phyloP scores from a whole-genome alignment of 2,113 vertebrate species.

The Meles meles region DNA sequence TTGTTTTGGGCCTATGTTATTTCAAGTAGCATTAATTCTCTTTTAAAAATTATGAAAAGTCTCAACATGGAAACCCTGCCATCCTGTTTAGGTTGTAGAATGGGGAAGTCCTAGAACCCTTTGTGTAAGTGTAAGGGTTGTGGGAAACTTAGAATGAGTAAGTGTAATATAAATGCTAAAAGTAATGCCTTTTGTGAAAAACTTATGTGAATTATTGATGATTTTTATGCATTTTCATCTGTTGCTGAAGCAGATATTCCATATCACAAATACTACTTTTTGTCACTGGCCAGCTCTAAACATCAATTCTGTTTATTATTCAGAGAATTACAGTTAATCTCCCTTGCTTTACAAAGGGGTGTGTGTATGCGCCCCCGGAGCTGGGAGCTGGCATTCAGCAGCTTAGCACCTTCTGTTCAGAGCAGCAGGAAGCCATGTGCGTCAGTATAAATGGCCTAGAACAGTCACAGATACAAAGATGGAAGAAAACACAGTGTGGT shows the following conservation, averaged over 20 bases:
- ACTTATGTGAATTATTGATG: background rate
- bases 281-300: background rate
- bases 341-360: background rate
- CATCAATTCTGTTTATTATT: background rate
- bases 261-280: background rate
- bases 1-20: background rate
- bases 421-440: background rate
- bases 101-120: background rate
- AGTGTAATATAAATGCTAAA: background rate
- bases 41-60: background rate
- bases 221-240: background rate
- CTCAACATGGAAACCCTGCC: background rate
- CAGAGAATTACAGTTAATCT: background rate
- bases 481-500: background rate
- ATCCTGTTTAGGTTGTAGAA: background rate
- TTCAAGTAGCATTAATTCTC: background rate
- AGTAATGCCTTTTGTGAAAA: background rate
- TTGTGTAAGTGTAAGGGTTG: background rate
- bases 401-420: background rate
- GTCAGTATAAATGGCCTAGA: background rate
- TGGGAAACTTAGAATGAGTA: background rate
- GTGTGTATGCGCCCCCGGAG: background rate
- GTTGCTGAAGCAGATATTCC: conserved; percentile 10
- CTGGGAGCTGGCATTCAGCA: background rate
- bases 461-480: background rate